Conservation (phyloP, 2,888 invertebrate species). For the Nephrotoma flavescens region DNA sequence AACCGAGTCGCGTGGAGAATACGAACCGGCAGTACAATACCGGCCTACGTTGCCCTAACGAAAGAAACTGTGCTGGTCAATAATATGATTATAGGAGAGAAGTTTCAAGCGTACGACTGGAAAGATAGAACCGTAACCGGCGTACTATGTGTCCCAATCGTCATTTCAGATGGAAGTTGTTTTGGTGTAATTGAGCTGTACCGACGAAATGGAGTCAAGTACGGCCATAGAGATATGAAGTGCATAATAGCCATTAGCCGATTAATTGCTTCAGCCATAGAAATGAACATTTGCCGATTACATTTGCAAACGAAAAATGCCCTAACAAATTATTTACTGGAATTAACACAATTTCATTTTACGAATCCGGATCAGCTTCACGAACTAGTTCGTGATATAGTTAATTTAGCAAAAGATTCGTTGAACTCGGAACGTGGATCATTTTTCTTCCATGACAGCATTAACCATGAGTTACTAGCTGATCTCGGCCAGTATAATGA, state of each 20-base stretch:
- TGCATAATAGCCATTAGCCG: constrained; percentile 26
- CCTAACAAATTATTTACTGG: constrained; percentile 28
- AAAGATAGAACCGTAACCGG: constrained; percentile 26
- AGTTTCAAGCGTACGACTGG: constrained; percentile 28
- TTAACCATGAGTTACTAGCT: background rate
- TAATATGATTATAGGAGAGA: constrained; percentile 36
- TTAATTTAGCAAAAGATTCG: background rate
- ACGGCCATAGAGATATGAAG: constrained; percentile 21
- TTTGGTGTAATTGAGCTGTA: constrained; percentile 31
- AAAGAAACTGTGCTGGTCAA: constrained; percentile 38
- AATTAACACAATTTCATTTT: constrained; percentile 23
- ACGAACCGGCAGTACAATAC: constrained; percentile 33
- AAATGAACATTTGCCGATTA: constrained; percentile 28
- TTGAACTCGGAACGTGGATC: background rate
- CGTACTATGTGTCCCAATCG: constrained; percentile 31
- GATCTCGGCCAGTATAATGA: background rate
- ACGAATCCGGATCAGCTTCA: background rate
- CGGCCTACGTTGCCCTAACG: constrained; percentile 41
- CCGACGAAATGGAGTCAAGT: constrained; percentile 12
- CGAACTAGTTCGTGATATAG: background rate
- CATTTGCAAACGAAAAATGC: constrained; percentile 28
- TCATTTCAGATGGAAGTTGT: constrained; percentile 27
- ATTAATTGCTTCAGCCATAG: constrained; percentile 32
- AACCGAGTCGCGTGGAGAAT: background rate
- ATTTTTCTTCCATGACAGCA: background rate